phyloP scores from a whole-genome alignment of 2,797 vertebrate species.

The Scolopax rusticola region DNA sequence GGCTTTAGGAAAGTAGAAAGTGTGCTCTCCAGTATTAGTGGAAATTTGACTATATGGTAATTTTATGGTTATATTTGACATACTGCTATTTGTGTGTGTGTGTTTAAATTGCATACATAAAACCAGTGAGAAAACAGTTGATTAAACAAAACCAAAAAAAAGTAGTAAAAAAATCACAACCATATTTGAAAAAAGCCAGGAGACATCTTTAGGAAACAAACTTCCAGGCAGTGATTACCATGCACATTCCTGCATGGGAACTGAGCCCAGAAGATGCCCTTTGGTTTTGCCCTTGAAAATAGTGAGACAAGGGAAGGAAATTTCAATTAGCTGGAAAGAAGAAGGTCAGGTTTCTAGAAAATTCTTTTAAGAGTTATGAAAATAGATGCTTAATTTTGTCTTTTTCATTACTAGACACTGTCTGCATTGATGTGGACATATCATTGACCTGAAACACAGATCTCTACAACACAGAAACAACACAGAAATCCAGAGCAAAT shows the following conservation, averaged over 20 bases:
- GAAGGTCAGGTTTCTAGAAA: not conserved
- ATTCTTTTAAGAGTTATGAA: not conserved
- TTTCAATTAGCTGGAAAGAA: constrained; percentile 4
- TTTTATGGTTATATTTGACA: not conserved
- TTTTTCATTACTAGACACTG: not conserved
- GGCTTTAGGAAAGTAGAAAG: not conserved
- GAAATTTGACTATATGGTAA: not conserved
- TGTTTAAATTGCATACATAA: not conserved
- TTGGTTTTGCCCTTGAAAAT: constrained; percentile 28
- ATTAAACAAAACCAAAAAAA: not conserved
- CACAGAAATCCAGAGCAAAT: not conserved
- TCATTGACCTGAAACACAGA: not conserved
- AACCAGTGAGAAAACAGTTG: not conserved
- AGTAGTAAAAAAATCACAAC: not conserved
- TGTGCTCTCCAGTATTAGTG: fast-evolving
- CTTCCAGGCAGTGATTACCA: fast-evolving
- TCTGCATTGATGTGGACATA: not conserved
- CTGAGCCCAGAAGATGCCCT: not conserved
- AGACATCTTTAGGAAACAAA: not conserved
- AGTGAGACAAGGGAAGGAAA: not conserved
- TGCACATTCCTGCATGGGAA: not conserved
- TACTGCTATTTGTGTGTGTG: not conserved
- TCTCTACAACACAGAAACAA: not conserved
- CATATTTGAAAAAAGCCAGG: not conserved
- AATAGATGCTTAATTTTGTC: not conserved